These are phyloP conservation scores for Laothoe populi DNA, from an alignment of 2,888 invertebrate genomes.

Conservation along the genomic window DNA sequence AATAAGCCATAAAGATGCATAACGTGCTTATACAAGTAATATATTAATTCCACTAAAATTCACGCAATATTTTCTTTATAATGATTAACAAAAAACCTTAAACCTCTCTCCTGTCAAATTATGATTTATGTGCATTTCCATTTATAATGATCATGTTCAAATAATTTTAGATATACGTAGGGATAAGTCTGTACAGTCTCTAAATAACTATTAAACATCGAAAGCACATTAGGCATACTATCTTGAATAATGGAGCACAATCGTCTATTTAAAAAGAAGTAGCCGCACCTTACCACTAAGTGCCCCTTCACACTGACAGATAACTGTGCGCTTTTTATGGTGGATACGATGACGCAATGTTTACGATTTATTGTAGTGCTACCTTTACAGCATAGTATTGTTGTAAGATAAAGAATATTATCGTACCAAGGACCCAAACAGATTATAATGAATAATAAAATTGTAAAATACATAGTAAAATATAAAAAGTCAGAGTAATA, in stretches of 20 bases:
- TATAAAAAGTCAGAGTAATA: too few species aligned
- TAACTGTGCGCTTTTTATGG: slow-evolving; percentile 7
- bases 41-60: too few species aligned
- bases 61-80: too few species aligned
- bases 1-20: too few species aligned
- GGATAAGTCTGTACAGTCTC: not conserved
- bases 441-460: too few species aligned
- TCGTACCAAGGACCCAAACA: not conserved
- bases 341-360: not conserved
- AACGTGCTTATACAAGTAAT: too few species aligned
- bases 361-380: not conserved
- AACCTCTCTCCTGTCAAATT: too few species aligned
- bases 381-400: not conserved
- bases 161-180: not conserved
- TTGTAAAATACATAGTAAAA: too few species aligned
- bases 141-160: not conserved
- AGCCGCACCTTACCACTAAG: slow-evolving; percentile 34
- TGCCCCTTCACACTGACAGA: slow-evolving; percentile 25
- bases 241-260: slow-evolving; percentile 27
- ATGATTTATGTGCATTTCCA: not conserved
- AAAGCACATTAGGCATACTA: slow-evolving; percentile 26
- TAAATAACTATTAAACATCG: slow-evolving; percentile 20
- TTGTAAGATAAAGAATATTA: not conserved
- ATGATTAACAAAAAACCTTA: too few species aligned
- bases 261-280: slow-evolving; percentile 31